Evolutionary conservation across 2,113 vertebrate species (phyloP), one percentile per base, ranked within the genome.

Genomic region (Pteruthius melanotis): DNA sequence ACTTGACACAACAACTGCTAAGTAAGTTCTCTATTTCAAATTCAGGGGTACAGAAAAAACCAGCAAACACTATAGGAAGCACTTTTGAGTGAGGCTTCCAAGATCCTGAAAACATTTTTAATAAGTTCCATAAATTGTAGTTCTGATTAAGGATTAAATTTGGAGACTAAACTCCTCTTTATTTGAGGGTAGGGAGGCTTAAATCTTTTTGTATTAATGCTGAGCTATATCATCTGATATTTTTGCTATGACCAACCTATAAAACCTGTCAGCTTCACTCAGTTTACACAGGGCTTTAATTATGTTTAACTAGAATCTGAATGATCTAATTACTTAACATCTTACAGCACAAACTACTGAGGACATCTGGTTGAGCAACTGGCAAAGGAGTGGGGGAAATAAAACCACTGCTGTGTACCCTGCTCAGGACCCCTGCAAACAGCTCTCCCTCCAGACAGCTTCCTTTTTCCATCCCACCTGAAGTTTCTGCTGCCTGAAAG

Each of bases 271-370:
- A 97, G 64, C 66, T 94, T 94, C 93, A 77, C 88, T 97, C 94
- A 96, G 95, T 96, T 97, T 97, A 95, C 93, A 96, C 56, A 93
- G 93, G 80, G 53, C 91, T 96, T 92, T 97, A 96, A 97, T 97
- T 96, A 97, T 85, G 79, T 96, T 97, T 97, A 97, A 97, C 95
- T 88, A 94, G 89, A 96, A 95, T 83, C 71, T 87, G 94, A 96
- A 96, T 92, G 91, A 97, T 96, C 91, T 96, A 96, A 97, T 96
- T 96, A 96, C 83, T 97, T 97, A 95, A 95, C 84, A 95, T 97
- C 95, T 91, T 96, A 89, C 3, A 97, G 94, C 89, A 94, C 79
- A 93, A 94, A 97, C 90, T 93, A 86, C 91, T 49, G 75, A 85
- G 92, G 94, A 96, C 96, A 97, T 95, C 94, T 96, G 95, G 89